These are phyloP conservation scores for Octonoba sinensis DNA, from an alignment of 2,888 invertebrate species.

Conservation along the genomic window DNA sequence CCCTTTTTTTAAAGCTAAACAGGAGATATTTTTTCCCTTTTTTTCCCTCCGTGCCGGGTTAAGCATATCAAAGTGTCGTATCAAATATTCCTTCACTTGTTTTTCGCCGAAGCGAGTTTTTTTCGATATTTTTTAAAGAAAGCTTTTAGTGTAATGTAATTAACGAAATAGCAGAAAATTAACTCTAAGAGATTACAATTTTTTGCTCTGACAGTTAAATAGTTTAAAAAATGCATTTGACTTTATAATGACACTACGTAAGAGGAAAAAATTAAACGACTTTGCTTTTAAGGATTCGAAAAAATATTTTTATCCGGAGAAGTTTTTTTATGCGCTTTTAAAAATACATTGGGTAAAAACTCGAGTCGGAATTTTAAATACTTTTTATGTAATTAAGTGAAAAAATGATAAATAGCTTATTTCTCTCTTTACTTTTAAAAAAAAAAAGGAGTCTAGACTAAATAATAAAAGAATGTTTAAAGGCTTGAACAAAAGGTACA, in stretches of 20 bases:
- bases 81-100: constrained; percentile 49
- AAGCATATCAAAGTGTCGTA: constrained; percentile 37
- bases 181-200: constrained; percentile 42
- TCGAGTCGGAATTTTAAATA: too few relatives aligned
- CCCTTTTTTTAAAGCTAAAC: constrained; percentile 17
- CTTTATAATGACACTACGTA: constrained; percentile 50
- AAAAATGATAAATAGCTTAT: too few relatives aligned
- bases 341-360: too few relatives aligned
- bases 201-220: constrained; percentile 28
- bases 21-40: constrained; percentile 14
- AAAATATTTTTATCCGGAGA: too few relatives aligned
- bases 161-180: constrained; percentile 56
- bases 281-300: too few relatives aligned
- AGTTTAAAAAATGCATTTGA: constrained; percentile 53
- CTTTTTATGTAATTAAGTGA: too few relatives aligned
- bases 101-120: constrained; percentile 29
- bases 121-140: constrained; percentile 29
- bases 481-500: too few relatives aligned
- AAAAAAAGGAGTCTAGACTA: too few relatives aligned
- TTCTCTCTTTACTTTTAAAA: too few relatives aligned
- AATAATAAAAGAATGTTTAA: too few relatives aligned
- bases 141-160: constrained; percentile 57
- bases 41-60: constrained; percentile 12
- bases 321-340: too few relatives aligned
- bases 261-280: constrained; percentile 16